phyloP scores from a whole-genome alignment of 2,888 invertebrate species.

The Acleris literana region DNA sequence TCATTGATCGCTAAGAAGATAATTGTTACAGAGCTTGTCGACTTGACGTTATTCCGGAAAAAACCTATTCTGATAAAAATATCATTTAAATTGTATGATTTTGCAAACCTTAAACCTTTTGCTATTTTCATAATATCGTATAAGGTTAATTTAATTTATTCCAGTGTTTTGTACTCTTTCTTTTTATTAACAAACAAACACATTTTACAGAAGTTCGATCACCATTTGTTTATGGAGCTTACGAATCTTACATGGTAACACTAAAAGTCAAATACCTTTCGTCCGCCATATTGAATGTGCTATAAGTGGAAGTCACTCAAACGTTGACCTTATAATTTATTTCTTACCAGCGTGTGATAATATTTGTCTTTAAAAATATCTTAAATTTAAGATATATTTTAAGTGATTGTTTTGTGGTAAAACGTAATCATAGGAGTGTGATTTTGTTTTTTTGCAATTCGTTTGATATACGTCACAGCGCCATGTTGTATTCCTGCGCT shows the following conservation, averaged over 20 bases:
- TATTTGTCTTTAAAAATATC: constrained; percentile 56
- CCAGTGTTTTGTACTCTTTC: not conserved
- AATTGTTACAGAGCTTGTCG: not conserved
- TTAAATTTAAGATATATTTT: constrained; percentile 64
- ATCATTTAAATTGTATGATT: not conserved
- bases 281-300: constrained; percentile 80
- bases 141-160: not conserved
- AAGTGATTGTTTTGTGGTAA: constrained; percentile 55
- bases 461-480: constrained; percentile 81
- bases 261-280: constrained; percentile 61
- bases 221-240: constrained; percentile 23
- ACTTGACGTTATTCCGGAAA: constrained; percentile 1
- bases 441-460: constrained; percentile 74
- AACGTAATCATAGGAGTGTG: constrained; percentile 50
- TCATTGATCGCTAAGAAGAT: not conserved
- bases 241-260: constrained; percentile 55
- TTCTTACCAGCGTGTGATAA: constrained; percentile 61
- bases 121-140: not conserved
- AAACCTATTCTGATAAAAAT: constrained; percentile 7
- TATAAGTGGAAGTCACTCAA: constrained; percentile 79
- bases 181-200: not conserved
- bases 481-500: constrained; percentile 85
- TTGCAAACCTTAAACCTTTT: not conserved
- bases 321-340: constrained; percentile 74
- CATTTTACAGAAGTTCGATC: constrained; percentile 1